Percentiles rank a stretch among this genome's conserved stretches.
Evolutionary conservation across 2,113 vertebrate species (phyloP).

Genomic region (Nothocercus nigrocapillus): DNA sequence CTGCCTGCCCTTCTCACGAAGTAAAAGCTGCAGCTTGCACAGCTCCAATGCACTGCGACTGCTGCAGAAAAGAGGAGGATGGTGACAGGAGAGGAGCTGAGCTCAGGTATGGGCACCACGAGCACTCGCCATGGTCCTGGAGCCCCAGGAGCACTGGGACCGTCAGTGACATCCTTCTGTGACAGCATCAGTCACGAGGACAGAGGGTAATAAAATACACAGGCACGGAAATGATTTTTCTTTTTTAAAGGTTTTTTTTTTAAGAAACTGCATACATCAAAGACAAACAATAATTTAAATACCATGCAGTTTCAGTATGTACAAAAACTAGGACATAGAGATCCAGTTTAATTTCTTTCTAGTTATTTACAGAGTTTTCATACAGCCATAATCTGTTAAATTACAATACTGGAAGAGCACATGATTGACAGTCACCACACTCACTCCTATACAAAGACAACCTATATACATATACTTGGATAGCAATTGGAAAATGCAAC

Average conservation of each 20-base stretch:
- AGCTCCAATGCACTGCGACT: background rate
- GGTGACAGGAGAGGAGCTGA: fast-evolving
- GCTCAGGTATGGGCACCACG: background rate
- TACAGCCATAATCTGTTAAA: constrained; percentile 78
- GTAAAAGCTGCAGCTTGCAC: background rate
- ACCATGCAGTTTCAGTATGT: constrained; percentile 93
- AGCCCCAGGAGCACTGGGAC: background rate
- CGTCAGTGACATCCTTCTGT: fast-evolving
- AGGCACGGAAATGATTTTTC: constrained; percentile 6
- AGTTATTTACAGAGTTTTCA: constrained; percentile 86
- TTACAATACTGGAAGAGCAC: constrained; percentile 80
- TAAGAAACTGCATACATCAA: constrained; percentile 93
- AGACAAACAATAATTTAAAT: constrained; percentile 93
- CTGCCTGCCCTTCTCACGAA: background rate
- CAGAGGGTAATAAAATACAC: constrained; percentile 50
- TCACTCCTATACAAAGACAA: constrained; percentile 81
- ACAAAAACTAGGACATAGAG: constrained; percentile 85
- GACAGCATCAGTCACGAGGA: background rate
- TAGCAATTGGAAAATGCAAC: constrained; percentile 76
- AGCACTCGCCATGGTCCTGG: fast-evolving
- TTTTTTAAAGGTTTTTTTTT: constrained; percentile 74
- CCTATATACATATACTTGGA: constrained; percentile 80
- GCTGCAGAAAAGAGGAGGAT: background rate
- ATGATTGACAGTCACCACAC: constrained; percentile 79
- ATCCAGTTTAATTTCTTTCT: constrained; percentile 77